These are phyloP conservation scores for Calcarius ornatus DNA, from an alignment of 2,113 vertebrate species.

Conservation along the genomic window DNA sequence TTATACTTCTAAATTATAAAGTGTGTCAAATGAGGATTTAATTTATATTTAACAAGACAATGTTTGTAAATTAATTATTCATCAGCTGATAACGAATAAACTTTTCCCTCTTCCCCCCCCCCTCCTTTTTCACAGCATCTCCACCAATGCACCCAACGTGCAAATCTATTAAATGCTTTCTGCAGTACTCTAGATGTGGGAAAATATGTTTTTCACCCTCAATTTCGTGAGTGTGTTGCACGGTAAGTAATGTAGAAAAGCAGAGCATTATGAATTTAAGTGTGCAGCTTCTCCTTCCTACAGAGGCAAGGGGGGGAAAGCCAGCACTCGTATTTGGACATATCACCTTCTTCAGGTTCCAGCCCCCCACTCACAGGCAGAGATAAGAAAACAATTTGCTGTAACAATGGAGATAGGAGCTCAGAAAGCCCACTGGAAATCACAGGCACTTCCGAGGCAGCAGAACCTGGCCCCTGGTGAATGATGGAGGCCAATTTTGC, in stretches of 20 bases:
- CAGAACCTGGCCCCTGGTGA: neutral
- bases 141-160: conserved; percentile 6
- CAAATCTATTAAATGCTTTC: conserved; percentile 34
- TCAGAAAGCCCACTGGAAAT: neutral
- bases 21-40: conserved; percentile 60
- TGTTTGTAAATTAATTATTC: conserved; percentile 62
- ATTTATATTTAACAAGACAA: conserved; percentile 65
- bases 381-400: conserved; percentile 8
- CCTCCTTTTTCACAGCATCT: neutral
- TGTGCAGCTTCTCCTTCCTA: neutral
- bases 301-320: neutral
- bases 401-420: neutral
- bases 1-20: conserved; percentile 38
- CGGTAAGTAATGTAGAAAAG: conserved; percentile 34
- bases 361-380: neutral
- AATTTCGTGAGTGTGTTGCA: conserved; percentile 28
- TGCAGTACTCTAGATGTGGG: conserved; percentile 15
- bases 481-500: neutral
- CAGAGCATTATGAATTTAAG: conserved; percentile 27
- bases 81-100: conserved; percentile 56
- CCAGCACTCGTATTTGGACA: neutral
- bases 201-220: conserved; percentile 17
- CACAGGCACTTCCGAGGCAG: neutral
- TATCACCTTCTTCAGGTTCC: neutral
- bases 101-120: neutral